Conservation (phyloP, 2,888 invertebrate genomes). For the Ochropleura leucogaster region DNA sequence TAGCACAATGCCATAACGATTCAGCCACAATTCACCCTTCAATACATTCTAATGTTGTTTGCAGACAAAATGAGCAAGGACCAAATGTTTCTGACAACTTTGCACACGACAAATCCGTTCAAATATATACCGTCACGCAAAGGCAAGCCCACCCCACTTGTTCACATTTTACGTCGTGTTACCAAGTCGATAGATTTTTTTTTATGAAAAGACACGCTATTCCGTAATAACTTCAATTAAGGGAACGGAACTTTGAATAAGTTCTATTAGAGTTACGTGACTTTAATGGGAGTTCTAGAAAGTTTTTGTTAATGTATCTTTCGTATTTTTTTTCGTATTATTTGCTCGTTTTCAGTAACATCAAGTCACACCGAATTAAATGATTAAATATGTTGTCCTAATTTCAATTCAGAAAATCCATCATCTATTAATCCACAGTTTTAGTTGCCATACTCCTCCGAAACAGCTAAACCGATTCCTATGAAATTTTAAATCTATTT, state of each 20-base stretch:
- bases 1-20: constrained; percentile 23
- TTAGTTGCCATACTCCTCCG: too few species aligned
- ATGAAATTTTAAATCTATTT: too few species aligned
- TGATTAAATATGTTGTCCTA: not conserved
- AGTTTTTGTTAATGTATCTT: constrained; percentile 49
- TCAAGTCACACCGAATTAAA: not conserved
- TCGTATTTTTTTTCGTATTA: constrained; percentile 48
- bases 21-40: constrained; percentile 13
- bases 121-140: constrained; percentile 79
- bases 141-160: constrained; percentile 74
- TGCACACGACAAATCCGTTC: constrained; percentile 86
- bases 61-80: constrained; percentile 80
- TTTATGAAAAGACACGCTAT: constrained; percentile 58
- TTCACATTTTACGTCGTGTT: constrained; percentile 33
- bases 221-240: constrained; percentile 54
- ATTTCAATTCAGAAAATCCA: not conserved
- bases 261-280: constrained; percentile 51
- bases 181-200: constrained; percentile 26
- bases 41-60: constrained; percentile 63
- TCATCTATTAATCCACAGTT: not conserved
- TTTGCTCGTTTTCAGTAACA: not conserved
- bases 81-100: constrained; percentile 79
- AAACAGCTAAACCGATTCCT: too few species aligned
- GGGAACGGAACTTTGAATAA: constrained; percentile 51
- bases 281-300: constrained; percentile 42